Evolutionary conservation across 2,888 invertebrate species (phyloP), one percentile per base, ranked within the genome.

Genomic region (Amphipoea lucens): DNA sequence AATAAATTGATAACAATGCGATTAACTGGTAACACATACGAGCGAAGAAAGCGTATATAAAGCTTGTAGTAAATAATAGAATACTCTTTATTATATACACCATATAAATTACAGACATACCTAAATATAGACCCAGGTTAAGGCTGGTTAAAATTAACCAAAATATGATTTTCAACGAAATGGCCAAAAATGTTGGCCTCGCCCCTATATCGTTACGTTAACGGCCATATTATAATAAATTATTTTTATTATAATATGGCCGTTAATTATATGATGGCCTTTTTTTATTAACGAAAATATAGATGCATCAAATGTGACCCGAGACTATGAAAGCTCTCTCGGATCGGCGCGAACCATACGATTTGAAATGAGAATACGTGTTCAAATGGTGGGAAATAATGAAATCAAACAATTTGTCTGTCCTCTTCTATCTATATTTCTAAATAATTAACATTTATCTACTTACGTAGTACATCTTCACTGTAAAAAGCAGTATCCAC

Each of bases 391-490:
- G 4, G 40, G 36, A 45, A 62, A 57, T 68, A 81, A 72, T 70
- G 1, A 69, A 83, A 88, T 85, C 23, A 76, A 80, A 74, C 70
- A 66, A 57, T 12, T 62, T 65, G 0, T 20, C 77, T 76, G 45
- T 76, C 36, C 67, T 83, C 67, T 62, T 80, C 74, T 83, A 84
- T 80, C 73, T 89, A 81, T 85, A 89, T 83, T 89, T 84, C 42
- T 67, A 74, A 81, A 86, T 76, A 81, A 74, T 84, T 77, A 83
- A 74, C 40, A 73, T 76, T 83, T 87, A 89, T 78, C 82, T 84
- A 88, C 88, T 82, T 75, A 87, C 60, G 78, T 86, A 88, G 85
- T 89, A 84, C 76, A 79, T 83, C 40, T 78, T 81, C 48, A 72
- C 75, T 82, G 85, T 82, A 74, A 85, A 79, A 89, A 84, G 83